Conservation (phyloP, 2,113 vertebrate genomes). For the Scomber colias region DNA sequence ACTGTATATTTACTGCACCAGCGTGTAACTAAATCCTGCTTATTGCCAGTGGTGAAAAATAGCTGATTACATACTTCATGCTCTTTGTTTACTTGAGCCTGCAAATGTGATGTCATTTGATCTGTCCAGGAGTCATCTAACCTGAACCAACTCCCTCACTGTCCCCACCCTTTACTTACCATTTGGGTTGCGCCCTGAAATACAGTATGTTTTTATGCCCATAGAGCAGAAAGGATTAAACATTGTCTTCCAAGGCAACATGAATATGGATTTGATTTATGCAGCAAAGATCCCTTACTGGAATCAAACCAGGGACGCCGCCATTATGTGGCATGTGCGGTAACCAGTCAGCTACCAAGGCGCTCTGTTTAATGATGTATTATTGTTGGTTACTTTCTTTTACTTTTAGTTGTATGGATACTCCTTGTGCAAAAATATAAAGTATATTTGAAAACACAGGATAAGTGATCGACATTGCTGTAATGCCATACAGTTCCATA, state of each 20-base stretch:
- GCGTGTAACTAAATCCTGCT: conserved; percentile 34
- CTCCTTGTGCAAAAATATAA: no score
- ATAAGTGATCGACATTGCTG: no score
- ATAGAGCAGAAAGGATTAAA: neutral
- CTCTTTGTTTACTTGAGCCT: conserved; percentile 25
- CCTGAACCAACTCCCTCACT: neutral
- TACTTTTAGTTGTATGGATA: no score
- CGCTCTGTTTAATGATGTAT: no score
- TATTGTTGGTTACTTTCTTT: no score
- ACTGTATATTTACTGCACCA: neutral
- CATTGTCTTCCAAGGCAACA: neutral
- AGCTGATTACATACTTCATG: conserved; percentile 17
- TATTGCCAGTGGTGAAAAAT: conserved; percentile 22
- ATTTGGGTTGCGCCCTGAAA: neutral
- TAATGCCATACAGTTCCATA: no score
- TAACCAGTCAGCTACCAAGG: no score
- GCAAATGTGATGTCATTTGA: conserved; percentile 35
- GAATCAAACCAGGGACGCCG: no score
- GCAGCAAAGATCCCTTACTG: no score
- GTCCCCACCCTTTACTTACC: neutral
- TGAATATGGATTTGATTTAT: neutral
- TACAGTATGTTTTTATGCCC: neutral
- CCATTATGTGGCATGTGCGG: no score
- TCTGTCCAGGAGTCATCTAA: conserved; percentile 21
- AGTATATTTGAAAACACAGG: no score